A percentile compares a stretch with the other conserved stretches of the same genome.
phyloP scores from a whole-genome alignment of 2,113 vertebrate species.

The Xenopus laevis region DNA sequence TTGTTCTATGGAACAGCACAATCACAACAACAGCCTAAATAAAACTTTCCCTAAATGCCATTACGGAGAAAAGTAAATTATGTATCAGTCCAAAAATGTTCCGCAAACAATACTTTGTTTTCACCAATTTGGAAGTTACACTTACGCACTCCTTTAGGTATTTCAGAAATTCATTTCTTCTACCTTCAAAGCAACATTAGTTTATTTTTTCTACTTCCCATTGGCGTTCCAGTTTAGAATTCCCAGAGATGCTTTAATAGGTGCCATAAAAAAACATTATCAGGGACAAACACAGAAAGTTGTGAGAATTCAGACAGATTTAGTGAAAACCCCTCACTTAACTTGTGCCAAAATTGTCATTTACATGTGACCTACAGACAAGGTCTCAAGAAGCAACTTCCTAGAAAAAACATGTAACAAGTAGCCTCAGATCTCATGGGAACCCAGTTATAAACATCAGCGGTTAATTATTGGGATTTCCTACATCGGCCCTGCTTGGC shows the following conservation, averaged over 20 bases:
- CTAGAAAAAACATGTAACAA: constrained; percentile 25
- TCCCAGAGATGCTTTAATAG: not conserved
- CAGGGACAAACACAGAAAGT: constrained; percentile 6
- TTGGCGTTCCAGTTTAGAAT: not conserved
- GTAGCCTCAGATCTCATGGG: constrained; percentile 24
- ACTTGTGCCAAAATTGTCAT: not conserved
- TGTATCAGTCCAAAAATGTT: too few relatives aligned
- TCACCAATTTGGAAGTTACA: too few relatives aligned
- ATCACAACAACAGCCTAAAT: too few relatives aligned
- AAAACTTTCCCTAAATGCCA: too few relatives aligned
- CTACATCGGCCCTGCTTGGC: constrained; percentile 40
- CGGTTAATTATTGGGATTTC: constrained; percentile 41
- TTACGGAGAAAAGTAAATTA: too few relatives aligned
- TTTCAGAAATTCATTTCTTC: not conserved
- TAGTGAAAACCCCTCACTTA: not conserved
- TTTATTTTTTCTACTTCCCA: not conserved
- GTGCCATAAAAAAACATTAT: not conserved
- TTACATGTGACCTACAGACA: constrained; percentile 15
- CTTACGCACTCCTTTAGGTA: too few relatives aligned
- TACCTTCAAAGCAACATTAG: not conserved
- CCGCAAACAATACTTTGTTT: too few relatives aligned
- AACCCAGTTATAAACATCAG: constrained; percentile 32
- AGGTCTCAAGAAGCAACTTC: constrained; percentile 27
- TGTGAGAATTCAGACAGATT: constrained; percentile 1
- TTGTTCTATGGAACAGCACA: too few relatives aligned